Conservation (phyloP, 2,113 vertebrate genomes). For the Etheostoma cragini region DNA sequence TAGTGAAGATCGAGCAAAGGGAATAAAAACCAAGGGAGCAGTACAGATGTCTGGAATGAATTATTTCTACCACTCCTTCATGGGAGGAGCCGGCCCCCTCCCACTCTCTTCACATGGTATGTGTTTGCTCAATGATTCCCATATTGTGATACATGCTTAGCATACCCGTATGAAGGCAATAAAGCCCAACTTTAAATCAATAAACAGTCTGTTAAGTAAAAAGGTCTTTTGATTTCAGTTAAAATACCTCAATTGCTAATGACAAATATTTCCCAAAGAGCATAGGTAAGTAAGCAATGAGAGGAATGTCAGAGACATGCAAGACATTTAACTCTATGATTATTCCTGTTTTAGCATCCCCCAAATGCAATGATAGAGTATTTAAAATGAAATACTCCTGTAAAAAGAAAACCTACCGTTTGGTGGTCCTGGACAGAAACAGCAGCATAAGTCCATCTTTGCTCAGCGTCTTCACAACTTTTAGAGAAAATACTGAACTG, state of each 20-base stretch:
- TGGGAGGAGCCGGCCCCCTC: constrained; percentile 72
- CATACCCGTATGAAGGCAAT: constrained; percentile 10
- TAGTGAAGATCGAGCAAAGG: constrained; percentile 20
- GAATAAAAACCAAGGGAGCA: constrained; percentile 8
- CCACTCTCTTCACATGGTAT: constrained; percentile 68
- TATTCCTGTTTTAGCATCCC: constrained; percentile 18
- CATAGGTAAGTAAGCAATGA: constrained; percentile 3
- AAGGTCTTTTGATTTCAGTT: background rate
- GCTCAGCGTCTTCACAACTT: constrained; percentile 64
- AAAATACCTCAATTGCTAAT: background rate
- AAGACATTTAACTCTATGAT: background rate
- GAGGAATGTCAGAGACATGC: constrained; percentile 13
- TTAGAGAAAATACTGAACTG: constrained; percentile 72
- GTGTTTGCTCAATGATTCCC: constrained; percentile 63
- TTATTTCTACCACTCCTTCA: constrained; percentile 43
- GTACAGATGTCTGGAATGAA: constrained; percentile 58
- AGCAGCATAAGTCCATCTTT: constrained; percentile 84
- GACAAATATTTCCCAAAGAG: background rate
- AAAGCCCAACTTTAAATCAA: background rate
- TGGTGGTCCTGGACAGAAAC: constrained; percentile 60
- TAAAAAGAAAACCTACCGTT: constrained; percentile 69
- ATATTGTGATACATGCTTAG: constrained; percentile 46
- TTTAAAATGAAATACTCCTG: background rate
- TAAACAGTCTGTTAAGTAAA: background rate
- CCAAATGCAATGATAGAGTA: background rate